Base-by-base conservation (phyloP, 2,888 invertebrate genomes). In the Drosophila tanythrix region DNA sequence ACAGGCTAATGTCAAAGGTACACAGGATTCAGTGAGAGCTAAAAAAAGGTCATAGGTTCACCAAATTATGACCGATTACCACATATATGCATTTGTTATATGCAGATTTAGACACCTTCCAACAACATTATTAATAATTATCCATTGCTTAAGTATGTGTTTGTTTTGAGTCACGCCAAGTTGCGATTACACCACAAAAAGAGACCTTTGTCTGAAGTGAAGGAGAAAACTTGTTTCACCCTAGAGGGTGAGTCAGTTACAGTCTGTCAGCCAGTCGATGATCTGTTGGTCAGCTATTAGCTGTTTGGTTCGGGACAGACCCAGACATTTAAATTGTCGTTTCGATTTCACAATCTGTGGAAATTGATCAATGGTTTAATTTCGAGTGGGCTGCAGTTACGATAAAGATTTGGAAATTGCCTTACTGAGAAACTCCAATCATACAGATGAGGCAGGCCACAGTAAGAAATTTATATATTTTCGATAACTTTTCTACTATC, bases 311-410 rank as follows among this genome's bases (percentile, higher is more conserved):
- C 40, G 48, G 18, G 18, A 27, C 51, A 13, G 55, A 35, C 51
- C 10, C 33, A 52, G 71, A 40, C 36, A 52, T 50, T 59, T 36
- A 31, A 79, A 66, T 36, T 15, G 55, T 67, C 25, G 51, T 66
- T 53, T 56, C 38, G 63, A 90, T 86, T 86, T 86, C 90, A 82
- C 90, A 86, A 86, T 90, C 62, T 58, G 51, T 77, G 80, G 75
- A 88, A 90, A 90, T 79, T 60, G 57, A 65, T 50, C 74, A 71
- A 70, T 40, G 56, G 59, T 67, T 82, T 66, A 35, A 64, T 64
- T 57, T 56, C 52, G 65, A 56, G 72, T 77, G 52, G 77, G 77
- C n/a, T 60, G 27, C 31, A 15, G 31, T 46, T 62, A 31, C 66
- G 46, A 55, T 58, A 64, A 66, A 40, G 46, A 55, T 79, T 50